A percentile compares a stretch with the other conserved stretches of the same genome.
These are phyloP conservation scores for Lissocephala sabroskyi DNA, from an alignment of 2,888 invertebrate genomes.

Conservation along the genomic window DNA sequence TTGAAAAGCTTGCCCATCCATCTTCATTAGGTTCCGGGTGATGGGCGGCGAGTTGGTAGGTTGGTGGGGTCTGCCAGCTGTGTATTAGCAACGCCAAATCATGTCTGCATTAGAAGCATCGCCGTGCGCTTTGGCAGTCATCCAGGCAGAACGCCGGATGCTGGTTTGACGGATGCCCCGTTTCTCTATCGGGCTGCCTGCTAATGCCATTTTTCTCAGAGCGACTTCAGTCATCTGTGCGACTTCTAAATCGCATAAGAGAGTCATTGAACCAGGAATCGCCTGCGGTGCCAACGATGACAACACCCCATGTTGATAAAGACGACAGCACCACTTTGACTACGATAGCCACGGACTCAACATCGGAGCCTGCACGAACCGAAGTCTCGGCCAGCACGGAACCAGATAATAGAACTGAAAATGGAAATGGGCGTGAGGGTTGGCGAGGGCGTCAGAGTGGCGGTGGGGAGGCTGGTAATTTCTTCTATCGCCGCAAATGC, in stretches of 20 bases:
- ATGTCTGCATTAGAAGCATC: constrained; percentile 9
- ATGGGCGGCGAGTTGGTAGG: not conserved
- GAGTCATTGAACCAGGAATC: constrained; percentile 35
- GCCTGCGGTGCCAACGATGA: constrained; percentile 10
- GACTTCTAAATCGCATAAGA: constrained; percentile 39
- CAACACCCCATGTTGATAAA: too few relatives aligned
- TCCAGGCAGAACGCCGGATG: not conserved
- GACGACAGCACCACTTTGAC: constrained; percentile 26
- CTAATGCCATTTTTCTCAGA: constrained; percentile 38
- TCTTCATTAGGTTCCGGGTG: constrained; percentile 40
- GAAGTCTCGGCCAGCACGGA: constrained; percentile 6
- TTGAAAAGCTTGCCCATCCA: constrained; percentile 43
- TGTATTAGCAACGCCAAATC: constrained; percentile 33
- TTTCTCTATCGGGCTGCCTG: not conserved
- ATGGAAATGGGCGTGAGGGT: not conserved
- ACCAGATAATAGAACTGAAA: too few relatives aligned
- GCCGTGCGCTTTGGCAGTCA: not conserved
- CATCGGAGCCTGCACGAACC: constrained; percentile 10
- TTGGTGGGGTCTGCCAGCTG: constrained; percentile 17
- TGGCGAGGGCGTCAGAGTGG: not conserved
- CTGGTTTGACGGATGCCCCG: not conserved
- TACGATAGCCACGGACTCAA: constrained; percentile 19
- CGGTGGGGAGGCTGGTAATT: constrained; percentile 28
- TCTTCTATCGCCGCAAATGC: constrained; percentile 56
- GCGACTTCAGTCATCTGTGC: constrained; percentile 36